These are phyloP conservation scores for Drosophila peninsularis DNA, from an alignment of 2,888 invertebrate species.

Conservation along the genomic window DNA sequence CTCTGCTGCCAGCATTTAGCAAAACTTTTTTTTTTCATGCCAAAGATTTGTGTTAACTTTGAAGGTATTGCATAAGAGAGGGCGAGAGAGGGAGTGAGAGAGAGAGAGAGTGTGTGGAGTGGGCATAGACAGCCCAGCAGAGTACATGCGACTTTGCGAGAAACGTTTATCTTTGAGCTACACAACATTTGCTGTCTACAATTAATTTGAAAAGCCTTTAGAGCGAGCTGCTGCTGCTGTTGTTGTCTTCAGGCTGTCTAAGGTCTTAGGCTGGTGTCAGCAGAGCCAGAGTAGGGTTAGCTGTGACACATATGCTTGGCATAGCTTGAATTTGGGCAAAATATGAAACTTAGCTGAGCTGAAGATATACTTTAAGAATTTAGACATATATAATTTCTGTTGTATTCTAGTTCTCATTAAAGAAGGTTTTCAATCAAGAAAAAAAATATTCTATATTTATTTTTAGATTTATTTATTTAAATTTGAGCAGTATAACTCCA, in stretches of 20 bases:
- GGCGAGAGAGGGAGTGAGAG: neutral
- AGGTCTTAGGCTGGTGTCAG: neutral
- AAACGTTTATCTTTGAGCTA: constrained; percentile 74
- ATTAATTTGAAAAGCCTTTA: constrained; percentile 71
- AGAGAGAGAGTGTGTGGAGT: neutral
- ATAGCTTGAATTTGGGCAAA: neutral
- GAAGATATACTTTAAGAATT: neutral
- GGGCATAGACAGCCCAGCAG: constrained; percentile 7
- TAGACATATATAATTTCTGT: too few relatives aligned
- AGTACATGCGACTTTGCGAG: constrained; percentile 35
- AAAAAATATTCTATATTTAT: too few relatives aligned
- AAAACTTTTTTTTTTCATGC: constrained; percentile 43
- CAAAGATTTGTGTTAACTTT: constrained; percentile 48
- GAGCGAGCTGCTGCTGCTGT: constrained; percentile 31
- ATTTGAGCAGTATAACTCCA: too few relatives aligned
- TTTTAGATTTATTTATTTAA: too few relatives aligned
- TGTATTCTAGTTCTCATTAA: neutral
- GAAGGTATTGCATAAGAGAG: constrained; percentile 65
- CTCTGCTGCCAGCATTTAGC: constrained; percentile 53
- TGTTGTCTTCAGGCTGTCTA: constrained; percentile 7
- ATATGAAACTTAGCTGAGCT: neutral
- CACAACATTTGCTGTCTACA: constrained; percentile 70
- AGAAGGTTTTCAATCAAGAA: too few relatives aligned
- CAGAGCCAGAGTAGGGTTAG: neutral
- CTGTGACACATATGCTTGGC: neutral